Conservation (phyloP, 2,797 vertebrate species). For the Rhabdophis nuchalis region DNA sequence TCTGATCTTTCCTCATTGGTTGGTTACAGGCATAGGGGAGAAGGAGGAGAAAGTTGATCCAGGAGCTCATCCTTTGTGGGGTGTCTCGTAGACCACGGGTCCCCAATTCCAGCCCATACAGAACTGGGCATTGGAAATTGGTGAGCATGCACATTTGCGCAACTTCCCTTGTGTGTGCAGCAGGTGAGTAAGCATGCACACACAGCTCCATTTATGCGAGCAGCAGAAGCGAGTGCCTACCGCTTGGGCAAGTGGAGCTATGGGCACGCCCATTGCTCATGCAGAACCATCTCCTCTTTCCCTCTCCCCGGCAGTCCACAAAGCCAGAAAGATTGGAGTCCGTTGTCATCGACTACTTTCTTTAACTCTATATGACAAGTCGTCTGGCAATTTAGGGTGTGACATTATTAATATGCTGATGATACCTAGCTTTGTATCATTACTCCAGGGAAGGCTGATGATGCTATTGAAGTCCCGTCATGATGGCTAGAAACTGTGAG, state of each 20-base stretch:
- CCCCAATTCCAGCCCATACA: not conserved
- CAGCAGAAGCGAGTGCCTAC: rapidly evolving
- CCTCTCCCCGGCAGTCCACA: not conserved
- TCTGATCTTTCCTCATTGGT: not conserved
- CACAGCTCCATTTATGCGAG: not conserved
- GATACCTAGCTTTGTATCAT: not conserved
- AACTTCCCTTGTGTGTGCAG: not conserved
- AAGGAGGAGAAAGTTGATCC: not conserved
- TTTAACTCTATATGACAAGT: not conserved
- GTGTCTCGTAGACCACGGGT: not conserved
- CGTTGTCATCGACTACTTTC: not conserved
- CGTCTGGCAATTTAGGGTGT: not conserved
- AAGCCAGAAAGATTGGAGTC: not conserved
- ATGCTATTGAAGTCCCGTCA: not conserved
- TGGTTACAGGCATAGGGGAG: not conserved
- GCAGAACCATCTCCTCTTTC: not conserved
- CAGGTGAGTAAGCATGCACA: not conserved
- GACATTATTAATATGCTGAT: not conserved
- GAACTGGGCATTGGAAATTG: not conserved
- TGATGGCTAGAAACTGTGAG: not conserved
- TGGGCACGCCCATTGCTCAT: not conserved
- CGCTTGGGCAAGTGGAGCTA: not conserved
- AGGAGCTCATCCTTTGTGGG: not conserved
- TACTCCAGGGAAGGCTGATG: not conserved
- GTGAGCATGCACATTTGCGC: not conserved